phyloP scores from a whole-genome alignment of 2,888 invertebrate genomes.

The Cheilosia vernalis region DNA sequence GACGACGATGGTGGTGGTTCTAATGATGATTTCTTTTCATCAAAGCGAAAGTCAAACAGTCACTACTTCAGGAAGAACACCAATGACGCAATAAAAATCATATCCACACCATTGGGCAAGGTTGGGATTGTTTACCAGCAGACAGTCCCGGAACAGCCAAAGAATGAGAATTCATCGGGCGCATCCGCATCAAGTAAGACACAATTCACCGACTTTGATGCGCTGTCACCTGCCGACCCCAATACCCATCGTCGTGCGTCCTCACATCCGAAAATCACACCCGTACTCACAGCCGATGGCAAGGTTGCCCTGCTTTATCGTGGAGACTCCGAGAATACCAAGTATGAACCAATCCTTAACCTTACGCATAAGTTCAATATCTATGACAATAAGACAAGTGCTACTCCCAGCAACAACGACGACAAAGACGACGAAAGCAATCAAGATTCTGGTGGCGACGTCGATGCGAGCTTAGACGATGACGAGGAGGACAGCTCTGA shows the following conservation, averaged over 20 bases:
- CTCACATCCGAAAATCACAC: constrained; percentile 83
- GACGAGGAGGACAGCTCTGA: constrained; percentile 75
- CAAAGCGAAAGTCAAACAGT: constrained; percentile 79
- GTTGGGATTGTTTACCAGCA: constrained; percentile 84
- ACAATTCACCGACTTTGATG: constrained; percentile 82
- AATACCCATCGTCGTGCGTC: constrained; percentile 83
- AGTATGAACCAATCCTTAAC: constrained; percentile 83
- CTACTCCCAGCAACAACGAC: constrained; percentile 72
- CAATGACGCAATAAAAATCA: constrained; percentile 84
- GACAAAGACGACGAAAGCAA: constrained; percentile 70
- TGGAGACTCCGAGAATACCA: constrained; percentile 83
- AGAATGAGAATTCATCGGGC: constrained; percentile 71
- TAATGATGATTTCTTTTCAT: constrained; percentile 80
- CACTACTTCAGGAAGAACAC: constrained; percentile 83
- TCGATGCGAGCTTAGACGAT: constrained; percentile 69
- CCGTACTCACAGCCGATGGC: constrained; percentile 84
- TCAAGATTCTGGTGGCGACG: constrained; percentile 74
- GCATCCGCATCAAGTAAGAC: constrained; percentile 76
- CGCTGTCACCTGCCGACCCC: constrained; percentile 82
- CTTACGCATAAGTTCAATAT: constrained; percentile 82
- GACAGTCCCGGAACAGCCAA: constrained; percentile 77
- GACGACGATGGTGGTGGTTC: constrained; percentile 75
- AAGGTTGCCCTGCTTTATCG: constrained; percentile 84
- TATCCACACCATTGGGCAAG: constrained; percentile 83
- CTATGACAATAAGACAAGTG: constrained; percentile 76